phyloP scores from a whole-genome alignment of 2,113 vertebrate genomes.

The Casuarius casuarius region DNA sequence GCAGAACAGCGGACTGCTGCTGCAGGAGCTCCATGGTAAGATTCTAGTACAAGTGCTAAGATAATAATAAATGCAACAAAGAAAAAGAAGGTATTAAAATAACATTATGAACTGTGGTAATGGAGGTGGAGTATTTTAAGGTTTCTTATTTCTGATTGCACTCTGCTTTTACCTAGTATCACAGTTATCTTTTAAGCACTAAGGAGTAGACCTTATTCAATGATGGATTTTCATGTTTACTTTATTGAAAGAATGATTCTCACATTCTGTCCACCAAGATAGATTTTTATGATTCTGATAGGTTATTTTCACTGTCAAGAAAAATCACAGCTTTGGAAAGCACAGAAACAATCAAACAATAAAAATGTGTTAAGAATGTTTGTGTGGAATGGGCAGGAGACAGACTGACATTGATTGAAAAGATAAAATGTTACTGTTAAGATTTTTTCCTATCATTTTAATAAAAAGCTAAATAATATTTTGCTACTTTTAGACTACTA shows the following conservation, averaged over 20 bases:
- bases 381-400: not conserved
- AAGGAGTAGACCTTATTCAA: not conserved
- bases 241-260: not conserved
- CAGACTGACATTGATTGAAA: not conserved
- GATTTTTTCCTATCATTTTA: not conserved
- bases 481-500: not conserved
- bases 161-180: not conserved
- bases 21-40: not conserved
- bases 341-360: not conserved
- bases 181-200: not conserved
- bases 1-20: not conserved
- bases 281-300: not conserved
- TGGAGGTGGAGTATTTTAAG: not conserved
- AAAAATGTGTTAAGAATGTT: not conserved
- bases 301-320: not conserved
- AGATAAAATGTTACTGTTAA: not conserved
- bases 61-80: not conserved
- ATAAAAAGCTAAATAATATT: not conserved
- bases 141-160: not conserved
- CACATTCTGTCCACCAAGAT: not conserved
- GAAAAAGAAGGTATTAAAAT: not conserved
- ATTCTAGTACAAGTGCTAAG: not conserved
- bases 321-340: not conserved
- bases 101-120: not conserved
- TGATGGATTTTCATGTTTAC: not conserved